Percentiles rank a stretch among this genome's conserved stretches.
phyloP scores from a whole-genome alignment of 2,888 invertebrate genomes.

The Drosophila multiciliata region DNA sequence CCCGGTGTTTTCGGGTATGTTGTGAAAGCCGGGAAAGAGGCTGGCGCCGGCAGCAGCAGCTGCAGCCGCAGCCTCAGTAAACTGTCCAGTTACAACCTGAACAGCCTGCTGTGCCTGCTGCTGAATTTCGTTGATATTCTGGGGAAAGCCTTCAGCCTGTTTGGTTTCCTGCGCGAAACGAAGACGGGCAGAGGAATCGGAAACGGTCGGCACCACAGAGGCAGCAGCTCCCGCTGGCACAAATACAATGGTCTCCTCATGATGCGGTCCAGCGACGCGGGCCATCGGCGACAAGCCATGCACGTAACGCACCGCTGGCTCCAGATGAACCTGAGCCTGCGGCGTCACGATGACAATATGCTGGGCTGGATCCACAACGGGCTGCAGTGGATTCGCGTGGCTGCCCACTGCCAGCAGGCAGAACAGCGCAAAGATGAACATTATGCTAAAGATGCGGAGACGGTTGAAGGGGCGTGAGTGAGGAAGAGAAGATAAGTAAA shows the following conservation, averaged over 20 bases:
- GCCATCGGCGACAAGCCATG: slow-evolving; percentile 83
- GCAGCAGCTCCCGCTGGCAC: slow-evolving; percentile 80
- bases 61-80: slow-evolving; percentile 69
- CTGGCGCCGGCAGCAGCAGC: slow-evolving; percentile 69
- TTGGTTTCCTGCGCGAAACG: slow-evolving; percentile 49
- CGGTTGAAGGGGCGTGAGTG: neutral
- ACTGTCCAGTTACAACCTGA: slow-evolving; percentile 63
- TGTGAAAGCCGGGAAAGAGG: slow-evolving; percentile 69
- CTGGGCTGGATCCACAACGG: slow-evolving; percentile 68
- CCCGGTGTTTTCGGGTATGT: slow-evolving; percentile 36
- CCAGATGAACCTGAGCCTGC: slow-evolving; percentile 83
- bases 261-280: slow-evolving; percentile 78
- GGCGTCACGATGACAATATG: slow-evolving; percentile 84
- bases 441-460: slow-evolving; percentile 37
- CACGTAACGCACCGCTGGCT: slow-evolving; percentile 80
- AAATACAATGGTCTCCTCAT: slow-evolving; percentile 83
- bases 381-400: slow-evolving; percentile 69
- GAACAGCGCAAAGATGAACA: slow-evolving; percentile 76
- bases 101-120: slow-evolving; percentile 62
- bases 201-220: slow-evolving; percentile 59
- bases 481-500: neutral
- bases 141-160: slow-evolving; percentile 60
- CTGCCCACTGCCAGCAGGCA: slow-evolving; percentile 72
- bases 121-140: slow-evolving; percentile 62
- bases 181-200: slow-evolving; percentile 40